These are phyloP conservation scores for Pemphigus obesinymphae DNA, from an alignment of 1,140 invertebrate genomes.

Conservation along the genomic window DNA sequence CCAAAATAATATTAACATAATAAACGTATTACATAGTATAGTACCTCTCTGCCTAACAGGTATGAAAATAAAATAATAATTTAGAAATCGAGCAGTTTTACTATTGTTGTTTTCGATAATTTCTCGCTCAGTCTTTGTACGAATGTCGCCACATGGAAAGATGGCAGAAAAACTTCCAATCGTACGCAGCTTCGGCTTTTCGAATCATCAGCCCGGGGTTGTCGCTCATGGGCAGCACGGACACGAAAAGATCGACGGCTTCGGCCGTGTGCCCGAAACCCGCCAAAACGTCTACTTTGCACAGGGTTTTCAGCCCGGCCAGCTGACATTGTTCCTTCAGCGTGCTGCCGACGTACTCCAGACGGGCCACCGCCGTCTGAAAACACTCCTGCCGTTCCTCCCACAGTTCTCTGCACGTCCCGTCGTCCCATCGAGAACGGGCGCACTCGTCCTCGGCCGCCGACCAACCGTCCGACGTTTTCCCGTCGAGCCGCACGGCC, in stretches of 20 bases:
- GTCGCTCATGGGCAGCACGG: neutral
- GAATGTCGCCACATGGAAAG: conserved; percentile 26
- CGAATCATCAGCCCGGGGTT: neutral
- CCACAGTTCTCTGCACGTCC: neutral
- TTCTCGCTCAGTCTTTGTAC: neutral
- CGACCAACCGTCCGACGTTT: neutral
- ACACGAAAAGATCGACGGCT: conserved; percentile 12
- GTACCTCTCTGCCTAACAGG: too few relatives aligned
- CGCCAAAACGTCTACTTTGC: neutral
- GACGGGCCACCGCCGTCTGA: neutral
- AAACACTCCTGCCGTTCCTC: neutral
- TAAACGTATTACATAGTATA: too few relatives aligned
- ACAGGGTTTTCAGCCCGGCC: neutral
- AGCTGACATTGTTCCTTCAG: neutral
- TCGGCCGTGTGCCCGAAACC: neutral
- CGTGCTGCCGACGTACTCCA: neutral
- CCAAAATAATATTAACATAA: too few relatives aligned
- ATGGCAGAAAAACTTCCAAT: conserved; percentile 32
- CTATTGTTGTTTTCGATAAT: too few relatives aligned
- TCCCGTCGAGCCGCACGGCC: neutral
- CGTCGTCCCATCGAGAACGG: neutral
- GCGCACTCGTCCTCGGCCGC: neutral
- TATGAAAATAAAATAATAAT: too few relatives aligned
- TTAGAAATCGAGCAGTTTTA: neutral
- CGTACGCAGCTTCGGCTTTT: conserved; percentile 18